Evolutionary conservation across 1,140 invertebrate species (phyloP).

Genomic region (Chironomus tepperi): DNA sequence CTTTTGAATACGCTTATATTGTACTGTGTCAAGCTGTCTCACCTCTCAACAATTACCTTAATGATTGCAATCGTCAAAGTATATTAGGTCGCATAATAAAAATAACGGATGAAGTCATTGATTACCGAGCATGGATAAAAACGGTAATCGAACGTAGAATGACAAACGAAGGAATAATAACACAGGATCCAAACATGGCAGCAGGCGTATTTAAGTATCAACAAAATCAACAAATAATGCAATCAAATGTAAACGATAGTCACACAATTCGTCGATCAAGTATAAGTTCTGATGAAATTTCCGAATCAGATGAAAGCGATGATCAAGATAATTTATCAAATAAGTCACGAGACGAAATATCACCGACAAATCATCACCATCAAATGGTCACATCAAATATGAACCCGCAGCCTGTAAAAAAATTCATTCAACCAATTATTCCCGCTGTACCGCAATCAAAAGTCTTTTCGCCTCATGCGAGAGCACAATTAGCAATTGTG

Average conservation of each 20-base stretch:
- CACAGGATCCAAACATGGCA: slow-evolving; percentile 5
- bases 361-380: slow-evolving; percentile 11
- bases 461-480: neutral
- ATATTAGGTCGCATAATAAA: slow-evolving; percentile 84
- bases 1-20: slow-evolving; percentile 92
- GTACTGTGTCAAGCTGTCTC: slow-evolving; percentile 73
- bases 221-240: slow-evolving; percentile 14
- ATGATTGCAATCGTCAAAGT: slow-evolving; percentile 44
- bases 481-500: neutral
- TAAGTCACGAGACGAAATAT: slow-evolving; percentile 16
- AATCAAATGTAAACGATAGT: slow-evolving; percentile 1
- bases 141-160: slow-evolving; percentile 46
- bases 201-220: neutral
- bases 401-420: neutral
- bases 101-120: slow-evolving; percentile 88
- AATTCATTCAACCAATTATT: neutral
- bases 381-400: slow-evolving; percentile 16
- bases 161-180: neutral
- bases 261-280: neutral
- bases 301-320: neutral
- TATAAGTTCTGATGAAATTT: slow-evolving; percentile 11
- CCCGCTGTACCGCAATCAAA: neutral
- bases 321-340: slow-evolving; percentile 20
- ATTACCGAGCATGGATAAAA: slow-evolving; percentile 72
- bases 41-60: slow-evolving; percentile 47